phyloP scores from a whole-genome alignment of 2,797 vertebrate species.

The Nasua narica region DNA sequence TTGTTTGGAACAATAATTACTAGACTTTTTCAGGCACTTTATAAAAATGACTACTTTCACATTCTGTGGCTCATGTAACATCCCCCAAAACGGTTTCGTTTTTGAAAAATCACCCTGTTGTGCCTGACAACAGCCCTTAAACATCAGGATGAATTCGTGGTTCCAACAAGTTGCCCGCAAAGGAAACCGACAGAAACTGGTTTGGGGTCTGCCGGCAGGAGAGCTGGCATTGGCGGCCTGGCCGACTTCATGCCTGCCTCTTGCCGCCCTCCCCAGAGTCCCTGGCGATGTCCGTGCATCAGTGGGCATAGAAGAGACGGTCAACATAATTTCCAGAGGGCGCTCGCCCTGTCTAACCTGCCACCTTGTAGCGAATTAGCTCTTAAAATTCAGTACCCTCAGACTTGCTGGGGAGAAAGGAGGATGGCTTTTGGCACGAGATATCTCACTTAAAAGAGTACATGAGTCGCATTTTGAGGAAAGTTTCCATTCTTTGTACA shows the following conservation, averaged over 20 bases:
- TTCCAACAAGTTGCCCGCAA: neutral
- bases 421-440: neutral
- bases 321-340: neutral
- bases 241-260: neutral
- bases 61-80: neutral
- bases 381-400: neutral
- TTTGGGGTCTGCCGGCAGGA: neutral
- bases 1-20: slow-evolving; percentile 55
- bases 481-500: neutral
- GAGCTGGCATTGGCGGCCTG: neutral
- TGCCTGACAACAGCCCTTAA: neutral
- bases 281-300: neutral
- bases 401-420: neutral
- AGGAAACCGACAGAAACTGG: neutral
- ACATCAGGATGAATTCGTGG: neutral
- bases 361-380: neutral
- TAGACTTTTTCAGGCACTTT: slow-evolving; percentile 53
- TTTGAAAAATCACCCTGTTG: slow-evolving; percentile 18
- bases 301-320: neutral
- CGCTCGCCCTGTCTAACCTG: neutral
- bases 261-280: neutral
- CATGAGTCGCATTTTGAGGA: neutral
- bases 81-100: neutral
- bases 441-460: neutral
- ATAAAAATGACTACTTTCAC: slow-evolving; percentile 59